Evolutionary conservation across 2,888 invertebrate genomes (phyloP), one percentile per base, ranked within the genome.

Genomic region (Coecobrya sp.): DNA sequence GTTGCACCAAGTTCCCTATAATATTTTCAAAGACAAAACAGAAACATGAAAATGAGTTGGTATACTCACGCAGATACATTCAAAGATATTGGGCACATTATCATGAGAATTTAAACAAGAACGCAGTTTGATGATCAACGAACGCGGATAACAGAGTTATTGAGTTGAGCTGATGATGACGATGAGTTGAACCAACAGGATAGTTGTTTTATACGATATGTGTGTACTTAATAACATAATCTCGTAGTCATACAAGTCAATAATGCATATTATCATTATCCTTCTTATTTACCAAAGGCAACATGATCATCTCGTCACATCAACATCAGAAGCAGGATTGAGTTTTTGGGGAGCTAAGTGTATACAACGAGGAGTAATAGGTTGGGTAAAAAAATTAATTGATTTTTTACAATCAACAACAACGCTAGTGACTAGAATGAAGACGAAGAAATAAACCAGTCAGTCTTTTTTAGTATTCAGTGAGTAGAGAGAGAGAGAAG

Each of bases 1-100:
- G 94, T 90, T 89, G 93, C 94, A 93, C 95, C 94, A 86, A 95
- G 94, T 93, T 95, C 95, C 93, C 95, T 95, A 85, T 81, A 73
- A n/a, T 85, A 93, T 91, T 86, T 88, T 73, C 52, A 85, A 81
- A 89, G 19, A 88, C 89, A 93, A 89, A 92, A 93, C 89, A 49
- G 45, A 45, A 11, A 42, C 49, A 85, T 85, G 10, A 68, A 45
- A 49, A 85, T 68, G 19, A 59, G 19, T 36, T 59, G 59, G 19
- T 59, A 62, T 81, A 27, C 55, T 55, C 27, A 81, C 52, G 25
- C 81, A 82, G 30, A 82, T 30, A 81, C n/a, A 81, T 49, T 76
- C 76, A 49, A 45, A 45, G 76, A n/a, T 45, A 45, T 42, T 45
- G 19, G 76, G 30, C 42, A 45, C 76, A 45, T 30, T 30, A 49